Base-by-base conservation (phyloP, 2,113 vertebrate species). In the Silurus asotus region DNA sequence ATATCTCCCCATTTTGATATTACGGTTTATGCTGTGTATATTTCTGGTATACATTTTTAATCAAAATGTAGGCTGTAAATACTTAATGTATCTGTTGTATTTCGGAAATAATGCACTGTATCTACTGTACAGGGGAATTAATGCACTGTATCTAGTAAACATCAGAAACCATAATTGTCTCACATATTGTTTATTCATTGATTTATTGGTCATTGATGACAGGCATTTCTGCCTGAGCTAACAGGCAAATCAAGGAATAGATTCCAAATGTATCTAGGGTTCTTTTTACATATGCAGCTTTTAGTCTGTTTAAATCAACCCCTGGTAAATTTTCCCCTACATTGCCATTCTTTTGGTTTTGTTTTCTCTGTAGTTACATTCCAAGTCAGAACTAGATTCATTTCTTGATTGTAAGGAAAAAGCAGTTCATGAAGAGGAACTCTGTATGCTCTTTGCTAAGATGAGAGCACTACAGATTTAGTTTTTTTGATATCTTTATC, bases 161-260 rank as follows among this genome's bases (percentile, higher is more conserved):
- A 53, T 14, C 3, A 76, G 14, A 3, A 2, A 53, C n/a, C 11
- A 76, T 13, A 53, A 6, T 13, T 53, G 20, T 9, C 72, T 51
- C 4, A 74, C 17, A 51, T 49, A 51, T 49, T 75, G 49, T 56
- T 77, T 28, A 15, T 37, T 37, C 1, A 37, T 37, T 37, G 28
- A 37, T 37, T 37, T 37, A 37, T 37, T 37, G n/a, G 51, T 56
- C 14, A 14, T 25, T 56, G n/a, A 78, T 56, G 53, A 17, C 53
- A 14, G 23, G 75, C 51, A 84, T 75, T 84, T 84, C 72, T 49
- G 82, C 53, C 20, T 59, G 13, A 62, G 70, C 67, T 49, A 25
- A 48, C 56, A 61, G 37, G 59, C 11, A 75, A 37, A 58, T 58
- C n/a, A 28, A 83, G 28, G 28, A 83, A 72, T 72, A 59, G 70